Conservation (phyloP, 2,797 vertebrate species). For the Champsocephalus gunnari region DNA sequence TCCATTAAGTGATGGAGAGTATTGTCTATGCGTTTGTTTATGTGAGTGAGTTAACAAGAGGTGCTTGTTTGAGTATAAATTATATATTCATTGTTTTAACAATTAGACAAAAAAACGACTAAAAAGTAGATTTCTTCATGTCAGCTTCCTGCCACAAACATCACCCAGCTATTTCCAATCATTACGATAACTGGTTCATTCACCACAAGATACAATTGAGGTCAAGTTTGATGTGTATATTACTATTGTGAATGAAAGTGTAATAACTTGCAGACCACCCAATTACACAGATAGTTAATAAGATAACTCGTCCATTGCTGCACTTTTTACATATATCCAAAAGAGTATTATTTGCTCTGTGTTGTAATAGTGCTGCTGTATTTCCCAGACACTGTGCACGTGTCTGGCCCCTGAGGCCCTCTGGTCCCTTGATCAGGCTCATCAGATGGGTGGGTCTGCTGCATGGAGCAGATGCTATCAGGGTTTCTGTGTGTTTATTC, state of each 20-base stretch:
- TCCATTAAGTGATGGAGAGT: slow-evolving; percentile 22
- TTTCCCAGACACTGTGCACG: slow-evolving; percentile 8
- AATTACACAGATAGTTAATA: neutral
- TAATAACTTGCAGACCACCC: neutral
- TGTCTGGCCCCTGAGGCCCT: slow-evolving; percentile 56
- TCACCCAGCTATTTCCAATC: slow-evolving; percentile 20
- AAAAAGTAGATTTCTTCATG: neutral
- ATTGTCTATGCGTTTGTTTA: slow-evolving; percentile 17
- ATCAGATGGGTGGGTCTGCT: slow-evolving; percentile 82
- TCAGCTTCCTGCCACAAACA: neutral
- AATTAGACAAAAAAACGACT: neutral
- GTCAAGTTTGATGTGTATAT: neutral
- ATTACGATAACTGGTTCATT: slow-evolving; percentile 24
- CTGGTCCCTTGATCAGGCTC: slow-evolving; percentile 73
- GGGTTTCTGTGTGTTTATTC: slow-evolving; percentile 60
- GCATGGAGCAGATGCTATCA: slow-evolving; percentile 78
- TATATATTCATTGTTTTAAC: neutral
- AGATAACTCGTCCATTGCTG: neutral
- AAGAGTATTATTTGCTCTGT: neutral
- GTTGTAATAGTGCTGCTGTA: neutral
- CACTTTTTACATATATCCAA: neutral
- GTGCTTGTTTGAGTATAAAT: neutral
- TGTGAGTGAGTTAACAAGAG: neutral
- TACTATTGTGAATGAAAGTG: slow-evolving; percentile 13
- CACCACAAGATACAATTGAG: neutral